These are phyloP conservation scores for Colius striatus DNA, from an alignment of 2,113 vertebrate genomes.

Conservation along the genomic window DNA sequence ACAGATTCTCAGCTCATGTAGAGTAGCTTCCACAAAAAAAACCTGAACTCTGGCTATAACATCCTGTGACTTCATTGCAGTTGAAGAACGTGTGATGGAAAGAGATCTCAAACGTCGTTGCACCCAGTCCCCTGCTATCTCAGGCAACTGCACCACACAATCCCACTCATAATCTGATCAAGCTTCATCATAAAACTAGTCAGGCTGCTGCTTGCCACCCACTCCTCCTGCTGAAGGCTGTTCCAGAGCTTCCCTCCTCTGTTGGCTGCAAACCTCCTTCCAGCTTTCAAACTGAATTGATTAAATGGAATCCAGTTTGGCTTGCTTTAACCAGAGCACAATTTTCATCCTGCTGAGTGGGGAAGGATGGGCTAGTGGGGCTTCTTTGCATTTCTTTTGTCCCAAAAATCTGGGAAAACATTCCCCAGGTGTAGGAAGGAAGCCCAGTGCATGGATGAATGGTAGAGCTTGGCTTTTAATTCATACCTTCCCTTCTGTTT, in stretches of 20 bases:
- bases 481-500: not conserved
- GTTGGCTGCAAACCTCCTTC: conserved; percentile 33
- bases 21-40: not conserved
- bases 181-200: conserved; percentile 23
- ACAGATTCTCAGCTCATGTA: conserved; percentile 4
- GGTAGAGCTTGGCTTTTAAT: not conserved
- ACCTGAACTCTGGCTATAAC: not conserved
- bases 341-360: not conserved
- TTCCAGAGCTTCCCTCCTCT: conserved; percentile 52
- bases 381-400: not conserved
- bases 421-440: not conserved
- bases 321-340: not conserved
- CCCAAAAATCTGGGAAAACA: not conserved
- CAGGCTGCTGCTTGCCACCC: conserved; percentile 48
- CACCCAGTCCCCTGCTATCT: not conserved
- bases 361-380: not conserved
- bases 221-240: conserved; percentile 57
- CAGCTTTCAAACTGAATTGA: conserved; percentile 58
- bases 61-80: not conserved
- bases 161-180: not conserved
- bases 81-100: not conserved
- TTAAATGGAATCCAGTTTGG: not conserved
- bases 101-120: not conserved
- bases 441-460: not conserved
- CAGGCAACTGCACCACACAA: not conserved